Evolutionary conservation across 2,797 vertebrate species (phyloP).

Genomic region (Tapera naevia): DNA sequence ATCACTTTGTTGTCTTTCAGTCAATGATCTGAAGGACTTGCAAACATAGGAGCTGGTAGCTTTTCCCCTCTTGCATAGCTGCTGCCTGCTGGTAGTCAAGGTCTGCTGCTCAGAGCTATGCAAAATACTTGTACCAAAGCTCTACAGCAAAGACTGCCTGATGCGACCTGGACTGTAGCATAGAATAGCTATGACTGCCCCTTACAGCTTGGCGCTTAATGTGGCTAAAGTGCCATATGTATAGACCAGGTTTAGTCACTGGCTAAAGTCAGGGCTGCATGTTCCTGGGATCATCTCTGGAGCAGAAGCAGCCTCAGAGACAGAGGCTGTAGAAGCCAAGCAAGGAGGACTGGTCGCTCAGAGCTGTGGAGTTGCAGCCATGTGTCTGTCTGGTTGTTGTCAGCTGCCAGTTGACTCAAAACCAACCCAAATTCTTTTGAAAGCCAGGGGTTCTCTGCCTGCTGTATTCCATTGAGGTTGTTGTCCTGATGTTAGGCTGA

Average conservation of each 20-base stretch:
- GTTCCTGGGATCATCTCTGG: not conserved
- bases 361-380: not conserved
- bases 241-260: not conserved
- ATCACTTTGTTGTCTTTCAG: not conserved
- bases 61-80: not conserved
- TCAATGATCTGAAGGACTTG: not conserved
- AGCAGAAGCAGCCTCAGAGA: not conserved
- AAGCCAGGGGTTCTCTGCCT: not conserved
- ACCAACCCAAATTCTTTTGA: not conserved
- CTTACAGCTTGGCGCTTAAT: not conserved
- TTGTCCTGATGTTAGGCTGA: not conserved
- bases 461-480: fast-evolving
- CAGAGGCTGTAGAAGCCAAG: not conserved
- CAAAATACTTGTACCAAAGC: not conserved
- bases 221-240: not conserved
- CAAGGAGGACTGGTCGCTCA: not conserved
- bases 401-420: not conserved
- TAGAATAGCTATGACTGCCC: not conserved
- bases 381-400: fast-evolving
- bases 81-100: not conserved
- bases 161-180: fast-evolving
- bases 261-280: not conserved
- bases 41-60: not conserved
- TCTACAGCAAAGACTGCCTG: not conserved
- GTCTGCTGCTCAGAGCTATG: not conserved